These are phyloP conservation scores for Paratrypauchen microcephalus DNA, from an alignment of 2,797 vertebrate genomes.

Conservation along the genomic window DNA sequence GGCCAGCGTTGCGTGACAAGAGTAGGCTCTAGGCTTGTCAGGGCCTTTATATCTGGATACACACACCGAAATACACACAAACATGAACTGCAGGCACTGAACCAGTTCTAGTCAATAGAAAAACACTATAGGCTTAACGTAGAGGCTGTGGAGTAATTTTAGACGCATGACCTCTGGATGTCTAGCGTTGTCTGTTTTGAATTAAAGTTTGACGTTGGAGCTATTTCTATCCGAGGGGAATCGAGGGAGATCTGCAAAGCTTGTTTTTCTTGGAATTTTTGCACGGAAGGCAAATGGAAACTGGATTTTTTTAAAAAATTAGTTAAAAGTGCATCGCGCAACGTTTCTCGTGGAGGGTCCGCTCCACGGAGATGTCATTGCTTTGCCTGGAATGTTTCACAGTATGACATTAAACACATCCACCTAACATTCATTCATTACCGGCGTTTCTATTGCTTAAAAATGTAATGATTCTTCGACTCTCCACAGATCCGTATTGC, in stretches of 20 bases:
- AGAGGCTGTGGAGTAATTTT: conserved; percentile 74
- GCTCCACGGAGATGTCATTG: no score
- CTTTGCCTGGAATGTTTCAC: no score
- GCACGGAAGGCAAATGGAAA: conserved; percentile 24
- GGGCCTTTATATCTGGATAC: conserved; percentile 60
- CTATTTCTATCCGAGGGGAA: conserved; percentile 55
- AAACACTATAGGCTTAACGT: conserved; percentile 61
- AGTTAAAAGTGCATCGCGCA: no score
- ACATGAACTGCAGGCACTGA: conserved; percentile 71
- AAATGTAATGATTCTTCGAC: no score
- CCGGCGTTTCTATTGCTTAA: no score
- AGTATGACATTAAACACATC: no score
- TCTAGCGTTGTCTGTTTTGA: conserved; percentile 74
- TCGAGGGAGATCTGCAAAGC: conserved; percentile 50
- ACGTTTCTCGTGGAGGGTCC: no score
- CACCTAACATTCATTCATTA: background rate
- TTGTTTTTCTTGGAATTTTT: conserved; percentile 45
- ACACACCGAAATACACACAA: conserved; percentile 29
- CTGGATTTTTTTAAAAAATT: background rate
- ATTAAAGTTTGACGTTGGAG: conserved; percentile 61
- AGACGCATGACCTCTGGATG: conserved; percentile 74
- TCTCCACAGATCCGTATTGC: no score
- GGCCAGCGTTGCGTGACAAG: conserved; percentile 77
- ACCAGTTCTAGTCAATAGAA: conserved; percentile 73
- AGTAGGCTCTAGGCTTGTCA: conserved; percentile 75